Conservation (phyloP, 2,888 invertebrate genomes). For the Tachystola acroxantha region DNA sequence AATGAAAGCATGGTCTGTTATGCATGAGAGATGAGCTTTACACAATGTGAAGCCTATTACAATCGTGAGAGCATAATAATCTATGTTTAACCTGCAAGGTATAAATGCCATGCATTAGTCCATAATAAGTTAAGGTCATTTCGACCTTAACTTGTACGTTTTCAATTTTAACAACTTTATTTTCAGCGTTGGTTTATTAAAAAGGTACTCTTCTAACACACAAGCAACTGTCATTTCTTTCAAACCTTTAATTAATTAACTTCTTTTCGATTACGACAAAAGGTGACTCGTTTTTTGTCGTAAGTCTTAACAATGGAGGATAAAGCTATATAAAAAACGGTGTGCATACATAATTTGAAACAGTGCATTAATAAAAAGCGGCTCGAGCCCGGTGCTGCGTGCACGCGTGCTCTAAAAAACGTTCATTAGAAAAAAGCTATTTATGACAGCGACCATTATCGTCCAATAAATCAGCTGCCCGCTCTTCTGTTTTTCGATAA, state of each 20-base stretch:
- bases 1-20: no score
- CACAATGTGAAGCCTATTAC: no score
- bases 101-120: no score
- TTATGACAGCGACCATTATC: slow-evolving; percentile 77
- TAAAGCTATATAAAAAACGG: slow-evolving; percentile 26
- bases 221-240: slow-evolving; percentile 8
- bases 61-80: no score
- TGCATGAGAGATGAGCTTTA: no score
- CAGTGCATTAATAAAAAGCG: slow-evolving; percentile 57
- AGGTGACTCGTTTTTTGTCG: slow-evolving; percentile 40
- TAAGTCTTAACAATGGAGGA: slow-evolving; percentile 19
- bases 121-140: no score
- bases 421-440: slow-evolving; percentile 73
- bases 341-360: slow-evolving; percentile 57
- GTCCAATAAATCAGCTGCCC: slow-evolving; percentile 78
- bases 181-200: no score
- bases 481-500: slow-evolving; percentile 79
- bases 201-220: no score
- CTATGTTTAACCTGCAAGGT: no score
- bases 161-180: no score
- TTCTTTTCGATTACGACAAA: slow-evolving; percentile 37
- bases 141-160: no score
- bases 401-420: slow-evolving; percentile 53
- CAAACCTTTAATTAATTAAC: slow-evolving; percentile 17
- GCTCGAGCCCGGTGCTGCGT: slow-evolving; percentile 51